Evolutionary conservation across 2,113 vertebrate genomes (phyloP).

Genomic region (Epinephelus moara): DNA sequence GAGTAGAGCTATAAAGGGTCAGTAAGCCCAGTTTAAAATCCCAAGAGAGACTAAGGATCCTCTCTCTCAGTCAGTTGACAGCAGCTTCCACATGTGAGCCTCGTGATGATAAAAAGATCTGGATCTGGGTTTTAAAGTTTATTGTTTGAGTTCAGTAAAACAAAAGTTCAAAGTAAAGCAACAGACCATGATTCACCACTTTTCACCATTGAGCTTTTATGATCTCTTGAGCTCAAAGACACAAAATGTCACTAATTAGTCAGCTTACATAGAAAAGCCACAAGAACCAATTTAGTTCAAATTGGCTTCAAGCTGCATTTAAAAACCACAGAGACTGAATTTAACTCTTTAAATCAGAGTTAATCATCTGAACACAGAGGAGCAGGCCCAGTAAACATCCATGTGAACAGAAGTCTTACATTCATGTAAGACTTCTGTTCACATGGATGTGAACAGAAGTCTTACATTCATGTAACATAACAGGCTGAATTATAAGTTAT

Average conservation of each 20-base stretch:
- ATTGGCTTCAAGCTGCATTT: constrained; percentile 24
- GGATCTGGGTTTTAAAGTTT: background rate
- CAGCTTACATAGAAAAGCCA: constrained; percentile 6
- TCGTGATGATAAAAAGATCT: background rate
- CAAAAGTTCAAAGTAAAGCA: background rate
- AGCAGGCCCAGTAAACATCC: background rate
- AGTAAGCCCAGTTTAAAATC: background rate
- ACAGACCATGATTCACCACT: background rate
- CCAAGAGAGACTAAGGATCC: background rate
- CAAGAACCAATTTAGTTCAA: constrained; percentile 31
- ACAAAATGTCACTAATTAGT: constrained; percentile 51
- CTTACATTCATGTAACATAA: background rate
- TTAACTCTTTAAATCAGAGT: background rate
- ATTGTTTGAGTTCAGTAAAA: background rate
- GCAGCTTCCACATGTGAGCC: background rate
- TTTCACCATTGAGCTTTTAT: background rate
- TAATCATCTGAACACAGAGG: background rate
- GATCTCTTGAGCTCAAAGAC: constrained; percentile 4
- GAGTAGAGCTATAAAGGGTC: background rate
- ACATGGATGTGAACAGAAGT: background rate
- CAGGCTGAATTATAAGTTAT: too few species aligned
- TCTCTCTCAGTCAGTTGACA: background rate
- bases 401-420: background rate
- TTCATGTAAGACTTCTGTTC: too few species aligned
- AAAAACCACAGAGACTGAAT: constrained; percentile 5